Conservation (phyloP, 1,140 invertebrate species). For the Steinernema khuongi region DNA sequence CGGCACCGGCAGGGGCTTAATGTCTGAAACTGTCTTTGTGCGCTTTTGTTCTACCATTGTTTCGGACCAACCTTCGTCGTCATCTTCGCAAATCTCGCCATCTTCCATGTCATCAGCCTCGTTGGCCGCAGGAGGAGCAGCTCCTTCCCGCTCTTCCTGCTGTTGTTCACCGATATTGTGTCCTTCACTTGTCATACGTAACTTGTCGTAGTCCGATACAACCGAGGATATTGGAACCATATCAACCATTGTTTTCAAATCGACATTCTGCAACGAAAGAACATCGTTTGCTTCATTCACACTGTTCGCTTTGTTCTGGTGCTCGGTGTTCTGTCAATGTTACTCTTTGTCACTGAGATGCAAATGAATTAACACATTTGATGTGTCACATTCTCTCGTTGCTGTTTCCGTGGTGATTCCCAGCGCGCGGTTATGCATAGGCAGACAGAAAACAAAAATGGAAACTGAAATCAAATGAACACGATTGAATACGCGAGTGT, state of each 20-base stretch:
- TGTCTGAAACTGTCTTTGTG: conserved; percentile 21
- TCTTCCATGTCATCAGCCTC: conserved; percentile 55
- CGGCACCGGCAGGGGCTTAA: not conserved
- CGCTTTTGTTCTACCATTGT: not conserved
- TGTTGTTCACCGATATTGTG: conserved; percentile 11
- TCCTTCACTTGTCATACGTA: conserved; percentile 12
- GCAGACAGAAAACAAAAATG: not conserved
- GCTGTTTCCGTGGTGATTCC: too few species aligned
- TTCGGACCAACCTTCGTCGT: conserved; percentile 40
- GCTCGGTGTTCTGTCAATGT: not conserved
- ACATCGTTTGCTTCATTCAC: not conserved
- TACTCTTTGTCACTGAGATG: too few species aligned
- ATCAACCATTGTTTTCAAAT: conserved; percentile 11
- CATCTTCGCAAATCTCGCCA: conserved; percentile 52
- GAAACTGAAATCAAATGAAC: not conserved
- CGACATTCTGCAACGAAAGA: conserved; percentile 11
- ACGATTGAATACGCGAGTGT: not conserved
- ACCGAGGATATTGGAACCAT: conserved; percentile 12
- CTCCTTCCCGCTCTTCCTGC: not conserved
- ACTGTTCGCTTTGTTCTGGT: not conserved
- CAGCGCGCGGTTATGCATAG: too few species aligned
- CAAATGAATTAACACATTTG: too few species aligned
- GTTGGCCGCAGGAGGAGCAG: not conserved
- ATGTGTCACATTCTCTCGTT: too few species aligned
- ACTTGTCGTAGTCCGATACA: conserved; percentile 15